Evolutionary conservation across 2,888 invertebrate species (phyloP).

Genomic region (Leptinotarsa juncta): DNA sequence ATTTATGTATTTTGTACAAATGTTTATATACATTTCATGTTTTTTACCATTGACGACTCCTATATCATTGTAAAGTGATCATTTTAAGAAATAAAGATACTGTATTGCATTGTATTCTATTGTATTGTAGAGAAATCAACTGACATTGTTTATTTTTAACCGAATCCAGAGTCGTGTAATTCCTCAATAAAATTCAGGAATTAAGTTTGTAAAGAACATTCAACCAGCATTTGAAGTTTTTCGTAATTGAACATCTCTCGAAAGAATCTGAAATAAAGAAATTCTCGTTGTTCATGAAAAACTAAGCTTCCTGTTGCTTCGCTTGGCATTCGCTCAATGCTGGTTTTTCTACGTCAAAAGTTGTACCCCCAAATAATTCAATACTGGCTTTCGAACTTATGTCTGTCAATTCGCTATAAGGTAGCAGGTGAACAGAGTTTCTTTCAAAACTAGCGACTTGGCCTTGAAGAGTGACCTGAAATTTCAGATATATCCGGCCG

Average conservation of each 20-base stretch:
- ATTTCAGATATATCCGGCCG: neutral
- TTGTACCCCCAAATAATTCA: neutral
- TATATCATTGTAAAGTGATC: no score
- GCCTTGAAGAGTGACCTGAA: conserved; percentile 1
- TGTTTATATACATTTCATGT: no score
- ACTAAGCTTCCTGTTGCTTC: neutral
- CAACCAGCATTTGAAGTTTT: neutral
- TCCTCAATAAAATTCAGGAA: neutral
- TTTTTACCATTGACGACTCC: no score
- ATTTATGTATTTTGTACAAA: no score
- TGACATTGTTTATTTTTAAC: neutral
- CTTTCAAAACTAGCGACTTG: neutral
- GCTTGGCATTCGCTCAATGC: neutral
- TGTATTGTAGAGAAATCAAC: neutral
- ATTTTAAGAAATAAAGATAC: no score
- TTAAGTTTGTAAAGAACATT: neutral
- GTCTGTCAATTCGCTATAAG: neutral
- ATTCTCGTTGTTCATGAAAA: neutral
- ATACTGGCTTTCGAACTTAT: neutral
- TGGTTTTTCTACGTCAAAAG: neutral
- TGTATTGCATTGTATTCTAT: no score
- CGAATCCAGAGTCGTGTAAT: neutral
- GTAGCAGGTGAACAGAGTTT: neutral
- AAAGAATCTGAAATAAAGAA: neutral
- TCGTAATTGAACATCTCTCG: neutral